Evolutionary conservation across 2,113 vertebrate species (phyloP), one percentile per base, ranked within the genome.

Genomic region (Rhipidura dahli): DNA sequence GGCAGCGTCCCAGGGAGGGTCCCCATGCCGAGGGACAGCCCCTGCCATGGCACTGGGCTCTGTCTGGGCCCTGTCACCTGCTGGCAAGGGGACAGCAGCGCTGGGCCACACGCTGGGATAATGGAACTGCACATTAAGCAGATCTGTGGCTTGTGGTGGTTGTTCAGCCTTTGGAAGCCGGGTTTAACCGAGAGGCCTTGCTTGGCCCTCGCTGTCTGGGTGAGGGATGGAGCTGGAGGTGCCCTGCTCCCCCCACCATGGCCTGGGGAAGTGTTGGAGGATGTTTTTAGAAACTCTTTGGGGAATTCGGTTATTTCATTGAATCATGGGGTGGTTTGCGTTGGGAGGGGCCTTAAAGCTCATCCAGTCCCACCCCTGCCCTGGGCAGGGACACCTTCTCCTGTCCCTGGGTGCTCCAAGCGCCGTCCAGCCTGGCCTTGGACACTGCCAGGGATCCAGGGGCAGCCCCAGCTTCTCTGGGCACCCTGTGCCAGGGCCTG

Each of bases 391-490:
- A 31, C 49, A 51, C 1, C 7, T 65, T 1, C 11, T 18, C 0
- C n/a, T 22, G 4, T 8, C 35, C 35, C 76, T 3, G 35, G 26
- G 0, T 10, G 22, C 35, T 72, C 66, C 76, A 27, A 64, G 10
- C 7, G 16, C 35, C 0, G 0, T 50, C 51, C 61, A 76, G 0
- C 85, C 76, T 23, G 27, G 7, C n/a, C 33, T 33, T 9, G 86
- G 86, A 0, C 68, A 20, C 15, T 57, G 0, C 31, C 76, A 59
- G 76, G 35, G 35, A 42, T 22, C 37, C 80, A 83, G 57, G 30
- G 42, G 10, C 42, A 56, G 0, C 66, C 76, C 0, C 59, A 28
- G 27, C 42, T 42, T 1, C 75, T 26, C 35, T 63, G 72, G 33
- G 63, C 6, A 27, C 3, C 16, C 53, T 68, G 30, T 65, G 18